Conservation (phyloP, 2,797 vertebrate species). For the Hydrocynus forskahlii region DNA sequence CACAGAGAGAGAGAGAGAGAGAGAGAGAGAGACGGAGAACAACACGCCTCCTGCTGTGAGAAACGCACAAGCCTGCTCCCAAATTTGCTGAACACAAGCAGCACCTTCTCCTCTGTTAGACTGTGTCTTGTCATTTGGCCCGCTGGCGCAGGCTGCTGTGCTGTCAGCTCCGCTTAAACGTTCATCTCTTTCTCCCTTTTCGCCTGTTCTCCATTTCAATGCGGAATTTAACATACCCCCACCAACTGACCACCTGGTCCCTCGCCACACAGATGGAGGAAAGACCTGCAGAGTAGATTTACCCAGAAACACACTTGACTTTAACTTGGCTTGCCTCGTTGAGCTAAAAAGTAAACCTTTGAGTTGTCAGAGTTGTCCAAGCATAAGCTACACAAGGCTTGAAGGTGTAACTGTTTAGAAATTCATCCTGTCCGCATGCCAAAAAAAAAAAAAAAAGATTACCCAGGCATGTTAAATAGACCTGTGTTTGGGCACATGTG, state of each 20-base stretch:
- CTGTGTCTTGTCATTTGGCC: background rate
- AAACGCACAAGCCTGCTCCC: slow-evolving; percentile 34
- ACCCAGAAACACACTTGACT: no score
- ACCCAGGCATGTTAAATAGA: no score
- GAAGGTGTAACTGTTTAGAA: no score
- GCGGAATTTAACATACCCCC: background rate
- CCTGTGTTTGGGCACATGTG: no score
- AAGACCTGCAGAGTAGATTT: no score
- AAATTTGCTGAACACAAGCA: slow-evolving; percentile 32
- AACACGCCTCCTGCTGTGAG: background rate
- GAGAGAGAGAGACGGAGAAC: slow-evolving; percentile 6
- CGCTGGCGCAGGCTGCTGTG: background rate
- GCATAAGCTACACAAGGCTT: no score
- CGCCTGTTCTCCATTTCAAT: background rate
- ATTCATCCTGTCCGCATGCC: no score
- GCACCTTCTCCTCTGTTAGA: slow-evolving; percentile 29
- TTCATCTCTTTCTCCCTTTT: slow-evolving; percentile 6
- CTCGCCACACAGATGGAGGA: background rate
- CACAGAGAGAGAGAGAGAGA: slow-evolving; percentile 6
- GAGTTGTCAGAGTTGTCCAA: no score
- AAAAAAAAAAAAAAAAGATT: no score
- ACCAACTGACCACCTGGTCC: background rate
- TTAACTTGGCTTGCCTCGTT: no score
- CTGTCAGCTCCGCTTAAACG: slow-evolving; percentile 25
- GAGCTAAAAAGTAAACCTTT: no score